phyloP scores from a whole-genome alignment of 2,888 invertebrate species.

The Zygaena filipendulae region DNA sequence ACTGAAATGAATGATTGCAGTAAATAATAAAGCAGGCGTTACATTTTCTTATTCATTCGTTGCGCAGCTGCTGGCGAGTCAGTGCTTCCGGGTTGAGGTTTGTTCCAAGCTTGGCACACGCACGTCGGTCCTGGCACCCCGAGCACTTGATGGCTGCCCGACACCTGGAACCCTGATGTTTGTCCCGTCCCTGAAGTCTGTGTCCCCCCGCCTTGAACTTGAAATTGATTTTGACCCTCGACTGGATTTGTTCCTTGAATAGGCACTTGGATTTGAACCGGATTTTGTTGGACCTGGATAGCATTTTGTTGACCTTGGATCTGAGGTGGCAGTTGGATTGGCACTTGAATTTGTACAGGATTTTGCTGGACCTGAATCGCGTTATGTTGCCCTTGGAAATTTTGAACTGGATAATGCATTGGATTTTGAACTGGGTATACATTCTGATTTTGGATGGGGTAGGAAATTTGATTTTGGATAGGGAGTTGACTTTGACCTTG shows the following conservation, averaged over 20 bases:
- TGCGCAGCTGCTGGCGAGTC: no score
- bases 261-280: constrained; percentile 10
- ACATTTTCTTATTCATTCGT: no score
- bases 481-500: constrained; percentile 13
- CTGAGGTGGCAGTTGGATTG: constrained; percentile 7
- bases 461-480: no score
- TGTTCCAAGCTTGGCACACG: constrained; percentile 54
- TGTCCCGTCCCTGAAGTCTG: constrained; percentile 10
- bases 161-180: constrained; percentile 26
- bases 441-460: no score
- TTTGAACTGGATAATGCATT: no score
- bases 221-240: constrained; percentile 6
- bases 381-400: constrained; percentile 1
- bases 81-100: constrained; percentile 27
- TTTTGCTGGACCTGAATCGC: constrained; percentile 10
- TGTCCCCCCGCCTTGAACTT: background rate
- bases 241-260: constrained; percentile 5
- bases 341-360: constrained; percentile 9
- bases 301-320: constrained; percentile 5
- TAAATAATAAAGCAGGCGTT: no score
- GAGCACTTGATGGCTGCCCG: constrained; percentile 25
- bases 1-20: no score
- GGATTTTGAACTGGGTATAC: constrained; percentile 14
- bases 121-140: constrained; percentile 37
- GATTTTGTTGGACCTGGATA: constrained; percentile 11